phyloP scores from a whole-genome alignment of 1,140 invertebrate species.

The Brachionus asplanchnoidis region DNA sequence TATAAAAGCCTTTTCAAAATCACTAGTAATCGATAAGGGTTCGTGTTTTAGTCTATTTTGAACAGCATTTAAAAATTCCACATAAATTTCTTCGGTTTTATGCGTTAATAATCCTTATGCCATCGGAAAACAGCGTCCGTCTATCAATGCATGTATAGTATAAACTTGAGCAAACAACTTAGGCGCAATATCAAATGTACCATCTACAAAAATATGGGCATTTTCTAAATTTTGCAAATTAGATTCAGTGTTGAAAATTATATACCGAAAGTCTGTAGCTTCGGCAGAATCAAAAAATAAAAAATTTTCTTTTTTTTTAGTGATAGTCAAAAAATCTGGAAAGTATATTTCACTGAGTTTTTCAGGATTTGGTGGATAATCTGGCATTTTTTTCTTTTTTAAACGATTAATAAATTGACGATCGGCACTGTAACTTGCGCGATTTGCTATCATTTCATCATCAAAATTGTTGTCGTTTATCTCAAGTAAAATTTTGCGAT shows the following conservation, averaged over 20 bases:
- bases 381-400: neutral
- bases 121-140: neutral
- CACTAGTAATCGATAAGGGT: neutral
- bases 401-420: neutral
- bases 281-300: neutral
- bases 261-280: too few relatives aligned
- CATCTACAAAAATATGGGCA: too few relatives aligned
- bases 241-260: too few relatives aligned
- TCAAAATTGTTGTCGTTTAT: too few relatives aligned
- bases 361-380: neutral
- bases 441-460: too few relatives aligned
- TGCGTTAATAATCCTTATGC: neutral
- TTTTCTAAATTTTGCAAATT: too few relatives aligned
- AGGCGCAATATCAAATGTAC: neutral
- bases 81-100: too few relatives aligned
- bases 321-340: neutral
- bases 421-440: neutral
- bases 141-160: neutral
- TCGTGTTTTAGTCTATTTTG: neutral
- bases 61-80: too few relatives aligned
- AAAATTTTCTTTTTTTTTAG: neutral
- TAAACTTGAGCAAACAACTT: neutral
- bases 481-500: too few relatives aligned
- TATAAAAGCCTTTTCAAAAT: slow-evolving; percentile 9
- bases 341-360: too few relatives aligned